Conservation (phyloP, 1,140 invertebrate species). For the Eubasilissa regina region DNA sequence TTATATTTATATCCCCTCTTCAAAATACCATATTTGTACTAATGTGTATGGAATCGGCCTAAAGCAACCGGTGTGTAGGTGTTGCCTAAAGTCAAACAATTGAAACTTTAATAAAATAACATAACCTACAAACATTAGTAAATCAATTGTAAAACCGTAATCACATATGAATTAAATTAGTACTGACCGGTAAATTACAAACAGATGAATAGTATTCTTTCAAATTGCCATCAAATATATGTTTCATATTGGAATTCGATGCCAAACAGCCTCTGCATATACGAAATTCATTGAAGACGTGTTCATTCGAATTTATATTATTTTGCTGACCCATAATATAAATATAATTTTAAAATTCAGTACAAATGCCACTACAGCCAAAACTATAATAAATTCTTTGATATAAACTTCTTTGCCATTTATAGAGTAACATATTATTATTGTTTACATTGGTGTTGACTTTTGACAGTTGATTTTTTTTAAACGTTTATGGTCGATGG, state of each 20-base stretch:
- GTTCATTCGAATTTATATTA: background rate
- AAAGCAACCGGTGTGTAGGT: too few relatives aligned
- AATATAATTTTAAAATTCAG: background rate
- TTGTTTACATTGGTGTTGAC: slow-evolving; percentile 5
- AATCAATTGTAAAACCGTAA: too few relatives aligned
- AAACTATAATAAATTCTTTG: too few relatives aligned
- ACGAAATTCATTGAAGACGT: background rate
- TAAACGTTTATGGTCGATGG: background rate
- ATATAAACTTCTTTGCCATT: too few relatives aligned
- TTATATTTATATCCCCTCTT: too few relatives aligned
- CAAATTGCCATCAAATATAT: slow-evolving; percentile 1
- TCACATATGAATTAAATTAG: too few relatives aligned
- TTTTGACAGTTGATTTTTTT: slow-evolving; percentile 3
- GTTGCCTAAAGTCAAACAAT: too few relatives aligned
- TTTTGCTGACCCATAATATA: slow-evolving; percentile 3
- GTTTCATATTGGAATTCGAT: slow-evolving; percentile 29
- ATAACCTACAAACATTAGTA: too few relatives aligned
- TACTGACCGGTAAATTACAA: slow-evolving; percentile 14
- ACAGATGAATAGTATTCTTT: slow-evolving; percentile 3
- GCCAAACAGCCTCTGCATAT: slow-evolving; percentile 22
- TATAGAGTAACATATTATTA: background rate
- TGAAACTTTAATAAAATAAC: too few relatives aligned
- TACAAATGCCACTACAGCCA: too few relatives aligned
- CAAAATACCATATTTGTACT: too few relatives aligned
- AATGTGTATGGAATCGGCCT: too few relatives aligned